Evolutionary conservation across 1,140 invertebrate genomes (phyloP), one percentile per base, ranked within the genome.

Genomic region (Dysdera silvatica): DNA sequence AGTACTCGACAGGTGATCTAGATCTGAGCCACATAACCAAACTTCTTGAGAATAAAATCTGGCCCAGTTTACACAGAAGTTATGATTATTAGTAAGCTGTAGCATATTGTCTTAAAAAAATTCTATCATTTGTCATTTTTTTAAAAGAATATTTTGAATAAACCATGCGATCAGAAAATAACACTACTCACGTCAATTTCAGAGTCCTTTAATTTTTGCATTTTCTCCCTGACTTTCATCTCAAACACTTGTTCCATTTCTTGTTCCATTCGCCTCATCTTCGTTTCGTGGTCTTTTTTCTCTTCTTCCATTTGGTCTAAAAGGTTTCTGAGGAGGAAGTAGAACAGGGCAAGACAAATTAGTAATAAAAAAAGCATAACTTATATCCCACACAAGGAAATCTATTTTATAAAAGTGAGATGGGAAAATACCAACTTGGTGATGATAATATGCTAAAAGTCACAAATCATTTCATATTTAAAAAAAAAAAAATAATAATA

Each of bases 261-360:
- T 51, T 83, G 84, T 74, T 95, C 90, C 87, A 96, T 93, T 75
- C 93, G 94, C 75, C 91, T 92, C 85, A 98, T 94, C 77, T 96
- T 95, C 45, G 84, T 80, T 74, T 95, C 91, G 70, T 97, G 93
- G 72, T 97, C 94, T 57, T 88, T 84, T 75, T 96, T 95, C 74
- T 98, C 94, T 74, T 97, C 94, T 75, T 97, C 94, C 86, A 98
- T 91, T 77, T 97, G 94, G 64, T 91, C 89, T 66, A 98, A 78
- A 48, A 95, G 95, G 81, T 96, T 97, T 84, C 88, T 93, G 74
- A 93, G 92, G 16, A 40, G 28, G 20, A 4, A 23, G 58, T 8
- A 43, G 40, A 47, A 69, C 28, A 60, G 54, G 35, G 41, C 29
- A 57, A 54, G 32, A 58, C 20, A 33, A n/a, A 6, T 48, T 47